A percentile compares a stretch with the other conserved stretches of the same genome.
Evolutionary conservation across 2,113 vertebrate species (phyloP).

Genomic region (Picathartes gymnocephalus): DNA sequence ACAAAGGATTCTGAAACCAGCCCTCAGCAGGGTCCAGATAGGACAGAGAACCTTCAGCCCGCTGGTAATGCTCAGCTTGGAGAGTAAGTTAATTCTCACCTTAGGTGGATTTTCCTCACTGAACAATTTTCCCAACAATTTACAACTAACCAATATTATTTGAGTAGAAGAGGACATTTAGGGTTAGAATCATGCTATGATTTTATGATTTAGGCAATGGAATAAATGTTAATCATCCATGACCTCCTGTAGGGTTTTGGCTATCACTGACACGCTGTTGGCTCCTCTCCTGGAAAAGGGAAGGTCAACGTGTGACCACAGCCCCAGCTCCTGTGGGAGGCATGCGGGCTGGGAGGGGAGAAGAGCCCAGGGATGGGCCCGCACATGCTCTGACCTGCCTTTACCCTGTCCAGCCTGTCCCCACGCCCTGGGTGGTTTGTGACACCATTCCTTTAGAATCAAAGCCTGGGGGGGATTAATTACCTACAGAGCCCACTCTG

Average conservation of each 20-base stretch:
- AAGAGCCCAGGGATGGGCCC: slow-evolving; percentile 8
- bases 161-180: neutral
- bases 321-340: neutral
- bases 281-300: slow-evolving; percentile 32
- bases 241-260: neutral
- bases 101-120: neutral
- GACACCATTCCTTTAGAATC: neutral
- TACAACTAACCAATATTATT: neutral
- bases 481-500: neutral
- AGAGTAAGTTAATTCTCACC: slow-evolving; percentile 69
- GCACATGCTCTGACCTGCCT: neutral
- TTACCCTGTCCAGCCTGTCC: neutral
- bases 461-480: neutral
- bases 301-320: slow-evolving; percentile 6
- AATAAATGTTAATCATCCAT: slow-evolving; percentile 5
- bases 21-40: slow-evolving; percentile 61
- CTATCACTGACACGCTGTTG: neutral
- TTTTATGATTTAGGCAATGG: neutral
- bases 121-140: neutral
- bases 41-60: slow-evolving; percentile 46
- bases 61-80: slow-evolving; percentile 33
- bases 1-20: slow-evolving; percentile 65
- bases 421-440: fast-evolving
- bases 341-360: neutral
- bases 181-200: neutral